These are phyloP conservation scores for Eumerus sabulonum DNA, from an alignment of 2,888 invertebrate species.

Conservation along the genomic window DNA sequence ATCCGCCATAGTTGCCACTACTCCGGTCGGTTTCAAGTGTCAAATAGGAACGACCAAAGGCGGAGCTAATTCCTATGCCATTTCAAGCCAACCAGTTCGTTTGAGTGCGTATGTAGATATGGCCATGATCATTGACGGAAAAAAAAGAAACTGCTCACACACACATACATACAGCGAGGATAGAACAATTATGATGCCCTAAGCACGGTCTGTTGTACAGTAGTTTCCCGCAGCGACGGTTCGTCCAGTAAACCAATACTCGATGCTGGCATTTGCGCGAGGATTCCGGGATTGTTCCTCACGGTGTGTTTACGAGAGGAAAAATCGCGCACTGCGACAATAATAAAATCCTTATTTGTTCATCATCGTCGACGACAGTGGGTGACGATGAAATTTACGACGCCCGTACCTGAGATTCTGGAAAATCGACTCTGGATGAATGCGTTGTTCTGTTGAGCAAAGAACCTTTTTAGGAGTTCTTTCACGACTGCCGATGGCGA, in stretches of 20 bases:
- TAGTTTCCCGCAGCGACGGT: slow-evolving; percentile 60
- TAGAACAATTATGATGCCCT: slow-evolving; percentile 60
- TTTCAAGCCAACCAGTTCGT: slow-evolving; percentile 13
- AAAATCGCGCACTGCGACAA: slow-evolving; percentile 60
- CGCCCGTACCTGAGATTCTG: slow-evolving; percentile 57
- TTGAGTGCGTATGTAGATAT: slow-evolving; percentile 3
- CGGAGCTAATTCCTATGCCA: slow-evolving; percentile 66
- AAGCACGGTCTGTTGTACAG: slow-evolving; percentile 55
- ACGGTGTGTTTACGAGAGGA: slow-evolving; percentile 10
- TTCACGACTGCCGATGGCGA: slow-evolving; percentile 52
- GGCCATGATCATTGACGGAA: slow-evolving; percentile 55
- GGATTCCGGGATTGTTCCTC: slow-evolving; percentile 24
- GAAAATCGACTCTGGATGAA: slow-evolving; percentile 60
- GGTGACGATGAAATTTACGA: slow-evolving; percentile 68
- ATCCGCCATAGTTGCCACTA: slow-evolving; percentile 66
- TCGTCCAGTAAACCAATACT: slow-evolving; percentile 28
- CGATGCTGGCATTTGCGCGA: slow-evolving; percentile 35
- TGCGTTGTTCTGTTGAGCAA: slow-evolving; percentile 44
- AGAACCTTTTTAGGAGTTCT: slow-evolving; percentile 49
- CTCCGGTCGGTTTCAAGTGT: slow-evolving; percentile 39
- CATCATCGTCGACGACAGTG: slow-evolving; percentile 61
- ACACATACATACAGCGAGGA: slow-evolving; percentile 11
- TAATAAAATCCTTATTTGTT: slow-evolving; percentile 67
- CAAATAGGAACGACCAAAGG: slow-evolving; percentile 38
- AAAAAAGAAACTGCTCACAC: slow-evolving; percentile 3